A percentile compares a stretch with the other conserved stretches of the same genome.
phyloP scores from a whole-genome alignment of 2,888 invertebrate species.

The Pilophorus perplexus region DNA sequence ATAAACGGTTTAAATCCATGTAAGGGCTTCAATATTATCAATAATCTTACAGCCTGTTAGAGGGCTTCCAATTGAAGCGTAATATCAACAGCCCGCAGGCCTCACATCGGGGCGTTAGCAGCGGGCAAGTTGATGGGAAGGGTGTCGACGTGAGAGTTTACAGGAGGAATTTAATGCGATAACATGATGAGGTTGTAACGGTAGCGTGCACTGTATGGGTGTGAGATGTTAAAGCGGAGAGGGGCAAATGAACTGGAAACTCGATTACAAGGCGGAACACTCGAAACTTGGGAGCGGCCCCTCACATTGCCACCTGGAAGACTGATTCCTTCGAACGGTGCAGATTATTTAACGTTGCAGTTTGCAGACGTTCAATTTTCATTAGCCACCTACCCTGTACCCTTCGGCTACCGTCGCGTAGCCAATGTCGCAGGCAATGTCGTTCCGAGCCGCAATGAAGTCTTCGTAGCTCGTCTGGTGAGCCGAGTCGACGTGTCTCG shows the following conservation, averaged over 20 bases:
- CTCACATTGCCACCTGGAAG: not conserved
- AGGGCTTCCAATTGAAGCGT: not conserved
- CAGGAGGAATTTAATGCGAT: conserved; percentile 22
- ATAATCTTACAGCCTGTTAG: too few species aligned
- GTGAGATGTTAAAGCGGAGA: too few species aligned
- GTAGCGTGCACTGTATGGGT: too few species aligned
- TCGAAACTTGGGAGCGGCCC: not conserved
- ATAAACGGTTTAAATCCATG: too few species aligned
- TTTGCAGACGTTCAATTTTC: too few species aligned
- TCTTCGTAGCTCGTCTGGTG: conserved; percentile 84
- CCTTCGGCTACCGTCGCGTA: too few species aligned
- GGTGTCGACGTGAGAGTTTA: conserved; percentile 7
- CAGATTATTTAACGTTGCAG: too few species aligned
- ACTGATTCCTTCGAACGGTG: too few species aligned
- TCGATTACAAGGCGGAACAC: conserved; percentile 22
- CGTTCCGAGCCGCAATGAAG: conserved; percentile 90
- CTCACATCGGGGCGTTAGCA: not conserved
- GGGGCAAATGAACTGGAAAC: conserved; percentile 13
- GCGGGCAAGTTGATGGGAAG: conserved; percentile 4
- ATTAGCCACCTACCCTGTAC: too few species aligned
- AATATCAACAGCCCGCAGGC: conserved; percentile 1
- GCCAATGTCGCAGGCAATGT: conserved; percentile 93
- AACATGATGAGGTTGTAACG: conserved; percentile 3
- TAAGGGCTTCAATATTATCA: too few species aligned
- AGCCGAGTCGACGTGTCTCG: conserved; percentile 76